Base-by-base conservation (phyloP, 2,888 invertebrate genomes). In the Hirtodrosophila cameraria region DNA sequence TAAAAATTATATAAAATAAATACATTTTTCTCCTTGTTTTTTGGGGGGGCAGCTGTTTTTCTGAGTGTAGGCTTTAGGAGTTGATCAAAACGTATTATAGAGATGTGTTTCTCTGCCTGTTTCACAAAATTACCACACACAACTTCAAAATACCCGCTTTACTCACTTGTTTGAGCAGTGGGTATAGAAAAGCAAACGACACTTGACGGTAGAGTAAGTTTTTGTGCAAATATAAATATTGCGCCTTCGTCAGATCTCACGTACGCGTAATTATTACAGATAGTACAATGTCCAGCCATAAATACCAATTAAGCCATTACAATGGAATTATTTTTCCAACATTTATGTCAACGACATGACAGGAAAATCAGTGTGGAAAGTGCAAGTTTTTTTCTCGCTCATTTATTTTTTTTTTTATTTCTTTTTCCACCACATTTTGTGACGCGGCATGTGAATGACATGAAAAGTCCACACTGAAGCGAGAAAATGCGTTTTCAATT, bases 271-370 rank as follows among this genome's bases (percentile, higher is more conserved):
- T 57, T 64, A 58, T 57, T 48, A 28, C 41, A 46, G 39, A 42
- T n/a, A n/a, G n/a, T n/a, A 38, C 49, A 30, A 38, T 63, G 67
- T 42, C 42, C 53, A 43, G 41, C 31, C 70, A 67, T 84, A 81
- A 80, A 70, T 86, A 86, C 75, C 84, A 80, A 80, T 80, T 80
- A 80, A 84, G 78, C 62, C 61, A 84, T 80, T 80, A 83, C 70
- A 67, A 43, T 54, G 69, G 60, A 73, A 58, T 75, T 63, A 54
- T 61, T 52, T 35, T 43, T 43, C 54, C 41, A 61, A 30, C 20
- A 6, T 27, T 15, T 38, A 49, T 69, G 72, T 82, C 60, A 65
- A 71, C 69, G 50, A 42, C 46, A 58, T 57, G 46, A 31, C 43
- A 60, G 25, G 50, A 67, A 43, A 61, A 66, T 66, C 60, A 23